Evolutionary conservation across 1,140 invertebrate species (phyloP), one percentile per base, ranked within the genome.

Genomic region (Meloidogyne exigua): DNA sequence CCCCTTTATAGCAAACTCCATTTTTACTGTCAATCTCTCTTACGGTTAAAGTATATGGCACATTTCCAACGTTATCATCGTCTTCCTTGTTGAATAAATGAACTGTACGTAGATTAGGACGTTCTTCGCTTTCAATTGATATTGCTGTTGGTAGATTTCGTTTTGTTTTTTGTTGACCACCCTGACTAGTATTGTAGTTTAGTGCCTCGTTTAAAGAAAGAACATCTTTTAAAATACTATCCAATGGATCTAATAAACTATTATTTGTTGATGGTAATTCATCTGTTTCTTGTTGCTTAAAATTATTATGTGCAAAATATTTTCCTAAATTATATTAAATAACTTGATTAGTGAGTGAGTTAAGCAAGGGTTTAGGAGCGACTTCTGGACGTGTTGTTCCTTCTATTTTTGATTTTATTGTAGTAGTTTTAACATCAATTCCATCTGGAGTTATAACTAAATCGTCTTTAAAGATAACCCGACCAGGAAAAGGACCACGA

Each of bases 31-130:
- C 15, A 65, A 42, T 18, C 26, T 81, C 80, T 32, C 81, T 36
- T 76, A 84, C 76, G 3, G 83, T 82, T 57, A 82, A 72, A 15
- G 81, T 82, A 64, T 82, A 82, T 15, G 81, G 81, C 26, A 82
- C 68, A 25, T 71, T 21, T 11, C 65, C 62, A 11, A 21, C 76
- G 15, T 78, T 81, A 57, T 49, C 81, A 15, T 76, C 80, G 5
- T 21, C 49, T 57, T 57, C 49, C n/a, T 57, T n/a, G 21, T 75
- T 44, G 23, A 82, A 82, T 67, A 80, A 26, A 66, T 82, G 81
- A 1, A 82, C 15, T 64, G 80, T 84, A 32, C 63, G 68, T 25
- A 84, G 25, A 21, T 83, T 78, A 23, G 81, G 81, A 12, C 63
- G 32, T 26, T 84, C 81, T 23, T 78, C 81, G 25, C 69, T 69